Conservation (phyloP, 1,140 invertebrate species). For the Orchesella cincta region DNA sequence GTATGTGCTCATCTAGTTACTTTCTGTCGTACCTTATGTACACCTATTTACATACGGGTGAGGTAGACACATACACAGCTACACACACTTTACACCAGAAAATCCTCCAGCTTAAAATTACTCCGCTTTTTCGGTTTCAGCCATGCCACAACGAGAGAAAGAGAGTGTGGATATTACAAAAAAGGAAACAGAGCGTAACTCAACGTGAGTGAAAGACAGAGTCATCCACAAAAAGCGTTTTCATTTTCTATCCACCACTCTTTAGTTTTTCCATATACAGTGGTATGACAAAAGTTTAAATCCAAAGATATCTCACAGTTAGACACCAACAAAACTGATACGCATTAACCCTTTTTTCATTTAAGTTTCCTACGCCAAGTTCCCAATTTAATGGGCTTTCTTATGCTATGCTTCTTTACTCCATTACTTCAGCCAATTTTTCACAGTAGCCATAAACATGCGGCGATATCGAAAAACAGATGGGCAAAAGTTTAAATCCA, state of each 20-base stretch:
- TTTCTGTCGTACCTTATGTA: background rate
- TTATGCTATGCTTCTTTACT: background rate
- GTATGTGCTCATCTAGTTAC: background rate
- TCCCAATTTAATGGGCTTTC: too few relatives aligned
- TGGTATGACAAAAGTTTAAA: too few relatives aligned
- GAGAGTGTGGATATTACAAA: background rate
- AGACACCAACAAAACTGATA: too few relatives aligned
- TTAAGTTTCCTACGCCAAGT: background rate
- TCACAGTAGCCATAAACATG: too few relatives aligned
- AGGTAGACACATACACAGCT: background rate
- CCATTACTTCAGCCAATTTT: background rate
- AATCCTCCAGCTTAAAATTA: background rate
- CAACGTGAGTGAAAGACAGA: background rate
- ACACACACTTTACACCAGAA: background rate
- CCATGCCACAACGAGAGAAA: too few relatives aligned
- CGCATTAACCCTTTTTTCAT: background rate
- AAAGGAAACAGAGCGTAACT: background rate
- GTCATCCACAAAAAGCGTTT: constrained; percentile 1
- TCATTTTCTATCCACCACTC: background rate
- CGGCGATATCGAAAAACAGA: too few relatives aligned
- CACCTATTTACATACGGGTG: background rate
- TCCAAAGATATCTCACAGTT: too few relatives aligned
- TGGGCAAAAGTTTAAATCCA: too few relatives aligned
- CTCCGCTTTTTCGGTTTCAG: background rate
- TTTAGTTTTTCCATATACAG: background rate